Conservation (phyloP, 2,113 vertebrate species). For the Garra rufa region DNA sequence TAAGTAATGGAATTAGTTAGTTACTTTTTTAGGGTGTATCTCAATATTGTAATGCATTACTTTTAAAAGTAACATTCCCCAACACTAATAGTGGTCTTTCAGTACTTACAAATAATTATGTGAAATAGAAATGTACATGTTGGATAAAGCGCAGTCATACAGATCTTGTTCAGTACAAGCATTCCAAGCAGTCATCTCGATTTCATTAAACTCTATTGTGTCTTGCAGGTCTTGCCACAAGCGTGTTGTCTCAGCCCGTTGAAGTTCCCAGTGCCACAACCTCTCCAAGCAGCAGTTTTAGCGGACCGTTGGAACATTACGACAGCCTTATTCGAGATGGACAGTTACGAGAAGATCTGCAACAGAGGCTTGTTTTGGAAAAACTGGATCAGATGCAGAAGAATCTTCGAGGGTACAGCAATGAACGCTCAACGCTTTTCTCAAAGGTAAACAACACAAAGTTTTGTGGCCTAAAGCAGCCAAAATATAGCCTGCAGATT, state of each 20-base stretch:
- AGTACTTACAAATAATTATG: neutral
- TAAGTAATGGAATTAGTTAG: no score
- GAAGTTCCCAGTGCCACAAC: constrained; percentile 51
- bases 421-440: constrained; percentile 68
- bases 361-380: constrained; percentile 73
- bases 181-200: neutral
- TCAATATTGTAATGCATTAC: no score
- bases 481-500: neutral
- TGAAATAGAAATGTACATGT: neutral
- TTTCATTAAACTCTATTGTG: neutral
- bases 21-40: no score
- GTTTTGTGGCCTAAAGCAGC: neutral
- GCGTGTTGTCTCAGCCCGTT: constrained; percentile 54
- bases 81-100: neutral
- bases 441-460: constrained; percentile 66
- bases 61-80: no score
- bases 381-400: constrained; percentile 73
- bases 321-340: constrained; percentile 66
- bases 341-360: constrained; percentile 71
- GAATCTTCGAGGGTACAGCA: constrained; percentile 75
- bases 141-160: neutral
- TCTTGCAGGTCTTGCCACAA: constrained; percentile 63
- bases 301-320: constrained; percentile 76
- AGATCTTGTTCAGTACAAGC: no score
- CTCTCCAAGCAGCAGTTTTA: constrained; percentile 46